Conservation (phyloP, 2,113 vertebrate genomes). For the Buteo buteo region DNA sequence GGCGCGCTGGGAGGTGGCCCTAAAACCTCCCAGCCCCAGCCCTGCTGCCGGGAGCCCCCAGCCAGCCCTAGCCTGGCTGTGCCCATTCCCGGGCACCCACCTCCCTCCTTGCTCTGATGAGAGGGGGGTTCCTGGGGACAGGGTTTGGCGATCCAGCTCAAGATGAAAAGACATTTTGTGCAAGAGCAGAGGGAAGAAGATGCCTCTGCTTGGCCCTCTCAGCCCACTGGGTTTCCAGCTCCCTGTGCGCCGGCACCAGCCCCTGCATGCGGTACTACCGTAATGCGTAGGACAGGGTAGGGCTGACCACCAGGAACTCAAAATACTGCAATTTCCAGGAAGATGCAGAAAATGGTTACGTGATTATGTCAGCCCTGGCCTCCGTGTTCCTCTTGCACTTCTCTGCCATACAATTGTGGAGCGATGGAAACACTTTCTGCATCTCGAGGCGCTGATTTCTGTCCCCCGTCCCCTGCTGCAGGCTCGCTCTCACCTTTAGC, state of each 20-base stretch:
- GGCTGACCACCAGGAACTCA: not conserved
- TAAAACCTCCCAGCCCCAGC: not conserved
- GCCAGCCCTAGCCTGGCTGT: not conserved
- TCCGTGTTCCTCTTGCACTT: not conserved
- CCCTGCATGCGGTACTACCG: not conserved
- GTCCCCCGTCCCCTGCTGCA: not conserved
- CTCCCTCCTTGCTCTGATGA: not conserved
- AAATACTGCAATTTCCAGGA: not conserved
- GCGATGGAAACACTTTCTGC: not conserved
- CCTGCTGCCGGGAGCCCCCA: not conserved
- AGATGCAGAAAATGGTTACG: not conserved
- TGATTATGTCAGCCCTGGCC: not conserved
- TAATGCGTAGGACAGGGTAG: not conserved
- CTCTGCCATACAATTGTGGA: not conserved
- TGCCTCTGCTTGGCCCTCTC: not conserved
- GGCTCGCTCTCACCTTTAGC: not conserved
- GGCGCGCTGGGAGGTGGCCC: not conserved
- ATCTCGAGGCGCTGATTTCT: not conserved
- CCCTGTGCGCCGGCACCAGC: not conserved
- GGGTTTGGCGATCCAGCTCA: not conserved
- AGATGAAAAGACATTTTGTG: accelerated
- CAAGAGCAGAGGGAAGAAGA: not conserved
- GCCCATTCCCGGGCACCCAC: not conserved
- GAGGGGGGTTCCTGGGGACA: not conserved
- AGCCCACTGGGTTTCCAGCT: not conserved